Evolutionary conservation across 2,113 vertebrate genomes (phyloP).

Genomic region (Anolis sagrei): DNA sequence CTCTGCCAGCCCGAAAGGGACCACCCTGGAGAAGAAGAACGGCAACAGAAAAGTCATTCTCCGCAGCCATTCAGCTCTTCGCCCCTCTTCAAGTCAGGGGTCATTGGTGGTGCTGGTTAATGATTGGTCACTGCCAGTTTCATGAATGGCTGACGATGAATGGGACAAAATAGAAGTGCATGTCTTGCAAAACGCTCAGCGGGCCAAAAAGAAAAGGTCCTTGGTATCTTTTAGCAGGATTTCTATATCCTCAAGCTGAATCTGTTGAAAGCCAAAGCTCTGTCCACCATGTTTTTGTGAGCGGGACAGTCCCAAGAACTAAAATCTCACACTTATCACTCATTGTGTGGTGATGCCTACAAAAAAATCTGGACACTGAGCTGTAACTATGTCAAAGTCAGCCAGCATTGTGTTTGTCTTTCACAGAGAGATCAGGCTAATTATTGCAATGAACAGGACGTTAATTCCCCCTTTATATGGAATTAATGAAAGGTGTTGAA

Average conservation of each 20-base stretch:
- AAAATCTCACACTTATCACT: not conserved
- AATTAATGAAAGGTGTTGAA: not conserved
- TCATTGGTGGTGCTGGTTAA: not conserved
- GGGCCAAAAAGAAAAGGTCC: not conserved
- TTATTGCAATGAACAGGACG: not conserved
- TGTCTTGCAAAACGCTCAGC: not conserved
- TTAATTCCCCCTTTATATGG: not conserved
- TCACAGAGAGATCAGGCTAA: not conserved
- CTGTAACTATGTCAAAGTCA: not conserved
- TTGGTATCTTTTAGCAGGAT: not conserved
- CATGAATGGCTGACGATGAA: not conserved
- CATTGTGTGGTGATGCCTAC: not conserved
- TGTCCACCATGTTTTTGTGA: not conserved
- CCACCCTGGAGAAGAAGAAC: not conserved
- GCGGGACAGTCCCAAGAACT: not conserved
- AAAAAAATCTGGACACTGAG: not conserved
- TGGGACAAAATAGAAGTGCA: not conserved
- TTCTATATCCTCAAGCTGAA: not conserved
- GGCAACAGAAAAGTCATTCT: not conserved
- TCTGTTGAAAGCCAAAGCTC: not conserved
- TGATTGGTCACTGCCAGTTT: not conserved
- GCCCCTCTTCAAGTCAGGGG: not conserved
- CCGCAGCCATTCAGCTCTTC: not conserved
- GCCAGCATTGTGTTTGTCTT: not conserved
- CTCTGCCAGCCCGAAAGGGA: accelerated